phyloP scores from a whole-genome alignment of 2,113 vertebrate species.

The Carettochelys insculpta region DNA sequence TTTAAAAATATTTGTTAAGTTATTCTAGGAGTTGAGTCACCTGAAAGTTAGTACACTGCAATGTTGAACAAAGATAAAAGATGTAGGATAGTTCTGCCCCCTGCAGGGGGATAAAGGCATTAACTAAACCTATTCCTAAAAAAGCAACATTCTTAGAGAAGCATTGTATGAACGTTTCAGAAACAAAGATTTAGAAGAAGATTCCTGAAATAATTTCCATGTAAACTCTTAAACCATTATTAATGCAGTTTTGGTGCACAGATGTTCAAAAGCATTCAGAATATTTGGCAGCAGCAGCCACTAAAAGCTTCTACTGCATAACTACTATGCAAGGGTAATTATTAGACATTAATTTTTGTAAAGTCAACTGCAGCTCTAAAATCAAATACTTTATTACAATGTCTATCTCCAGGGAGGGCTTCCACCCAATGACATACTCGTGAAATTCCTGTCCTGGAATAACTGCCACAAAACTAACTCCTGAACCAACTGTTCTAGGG shows the following conservation, averaged over 20 bases:
- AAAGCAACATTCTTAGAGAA: not conserved
- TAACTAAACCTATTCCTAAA: conserved; percentile 42
- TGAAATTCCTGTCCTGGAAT: not conserved
- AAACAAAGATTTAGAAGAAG: conserved; percentile 30
- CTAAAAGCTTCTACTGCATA: not conserved
- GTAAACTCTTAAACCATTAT: not conserved
- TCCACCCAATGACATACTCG: not conserved
- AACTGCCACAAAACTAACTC: not conserved
- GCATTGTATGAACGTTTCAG: not conserved
- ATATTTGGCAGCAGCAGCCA: not conserved
- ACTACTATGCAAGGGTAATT: not conserved
- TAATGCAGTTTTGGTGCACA: conserved; percentile 11
- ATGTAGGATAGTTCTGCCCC: conserved; percentile 68
- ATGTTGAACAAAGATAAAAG: not conserved
- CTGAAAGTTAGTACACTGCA: not conserved
- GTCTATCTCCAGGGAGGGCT: not conserved
- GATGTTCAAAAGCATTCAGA: conserved; percentile 19
- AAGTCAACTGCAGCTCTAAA: not conserved
- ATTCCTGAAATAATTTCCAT: conserved; percentile 26
- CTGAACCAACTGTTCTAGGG: not conserved
- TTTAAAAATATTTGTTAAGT: too few relatives aligned
- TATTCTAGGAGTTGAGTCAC: not conserved
- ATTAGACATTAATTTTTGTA: not conserved
- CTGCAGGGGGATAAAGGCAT: conserved; percentile 69
- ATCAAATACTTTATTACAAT: not conserved